Evolutionary conservation across 2,113 vertebrate species (phyloP), one percentile per base, ranked within the genome.

Genomic region (Muscicapa adusta): DNA sequence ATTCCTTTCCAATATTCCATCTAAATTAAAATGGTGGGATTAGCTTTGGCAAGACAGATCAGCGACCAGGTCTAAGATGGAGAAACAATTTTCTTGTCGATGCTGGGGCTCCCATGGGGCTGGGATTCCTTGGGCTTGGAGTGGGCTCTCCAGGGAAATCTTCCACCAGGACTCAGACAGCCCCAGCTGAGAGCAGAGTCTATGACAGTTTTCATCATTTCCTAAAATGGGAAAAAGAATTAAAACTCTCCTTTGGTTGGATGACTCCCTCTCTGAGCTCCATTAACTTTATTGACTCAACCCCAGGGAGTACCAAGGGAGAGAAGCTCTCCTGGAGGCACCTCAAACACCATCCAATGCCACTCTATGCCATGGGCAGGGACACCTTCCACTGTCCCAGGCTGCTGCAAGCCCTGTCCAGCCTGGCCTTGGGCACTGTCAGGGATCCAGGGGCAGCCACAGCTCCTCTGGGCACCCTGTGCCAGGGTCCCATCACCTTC

Each of bases 361-460:
- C 47, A 60, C 10, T 1, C 6, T 11, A 7, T 58, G 51, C 18
- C 38, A 18, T 2, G 38, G 29, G 16, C 16, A 67, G 45, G 24
- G 61, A 47, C 68, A 60, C 0, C 13, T 81, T 0, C 53, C 61
- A 31, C 38, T 25, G 0, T 2, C 19, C 24, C 61, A 47, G 61
- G 13, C 0, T 0, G 29, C n/a, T 53, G 60, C 61, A 28, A 66
- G 23, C 18, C 5, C 23, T 0, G 0, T 73, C 33, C 60, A 2
- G 0, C n/a, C 24, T 53, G 51, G 33, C 26, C 51, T 80, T 0
- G 76, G 0, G 18, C 45, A 45, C 0, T 60, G 0, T 13, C 53
- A 79, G 68, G 28, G 15, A 28, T 0, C 16, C 45, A 79, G 76
- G 33, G 10, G 28, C 68, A 81, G 53, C 60, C 86, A 47, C 38